Evolutionary conservation across 2,113 vertebrate genomes (phyloP).

Genomic region (Rhagologus leucostigma): DNA sequence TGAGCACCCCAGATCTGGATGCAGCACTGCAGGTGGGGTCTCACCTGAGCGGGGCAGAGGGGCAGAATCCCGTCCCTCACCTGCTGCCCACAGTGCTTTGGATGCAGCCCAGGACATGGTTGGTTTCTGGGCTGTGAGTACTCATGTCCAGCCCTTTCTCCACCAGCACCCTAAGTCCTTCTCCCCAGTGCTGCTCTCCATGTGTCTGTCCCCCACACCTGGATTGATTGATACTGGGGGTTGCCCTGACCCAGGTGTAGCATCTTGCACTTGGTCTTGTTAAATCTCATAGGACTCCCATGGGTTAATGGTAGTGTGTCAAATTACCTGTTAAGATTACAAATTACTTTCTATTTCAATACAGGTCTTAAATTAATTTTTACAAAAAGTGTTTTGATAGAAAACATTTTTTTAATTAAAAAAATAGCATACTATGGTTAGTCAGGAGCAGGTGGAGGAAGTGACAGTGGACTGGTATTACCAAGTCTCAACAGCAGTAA

Average conservation of each 20-base stretch:
- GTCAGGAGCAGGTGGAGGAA: not conserved
- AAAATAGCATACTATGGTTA: accelerated
- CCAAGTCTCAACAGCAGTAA: not conserved
- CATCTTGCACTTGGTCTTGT: not conserved
- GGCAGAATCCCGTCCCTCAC: not conserved
- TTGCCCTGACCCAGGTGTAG: not conserved
- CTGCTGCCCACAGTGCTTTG: not conserved
- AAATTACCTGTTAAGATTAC: not conserved
- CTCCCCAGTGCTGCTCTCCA: not conserved
- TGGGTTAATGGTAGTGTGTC: not conserved
- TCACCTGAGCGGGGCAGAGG: not conserved
- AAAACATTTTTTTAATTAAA: not conserved
- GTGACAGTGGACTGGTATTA: not conserved
- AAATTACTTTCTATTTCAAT: not conserved
- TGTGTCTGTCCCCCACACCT: not conserved
- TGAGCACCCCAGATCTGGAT: not conserved
- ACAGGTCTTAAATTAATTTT: not conserved
- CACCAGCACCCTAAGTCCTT: not conserved
- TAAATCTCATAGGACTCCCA: not conserved
- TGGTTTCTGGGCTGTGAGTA: not conserved
- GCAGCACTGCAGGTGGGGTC: not conserved
- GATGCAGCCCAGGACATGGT: not conserved
- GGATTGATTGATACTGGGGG: not conserved
- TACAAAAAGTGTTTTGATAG: not conserved
- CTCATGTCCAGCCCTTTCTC: not conserved